These are phyloP conservation scores for Trematomus loennbergii DNA, from an alignment of 2,113 vertebrate genomes.

Conservation along the genomic window DNA sequence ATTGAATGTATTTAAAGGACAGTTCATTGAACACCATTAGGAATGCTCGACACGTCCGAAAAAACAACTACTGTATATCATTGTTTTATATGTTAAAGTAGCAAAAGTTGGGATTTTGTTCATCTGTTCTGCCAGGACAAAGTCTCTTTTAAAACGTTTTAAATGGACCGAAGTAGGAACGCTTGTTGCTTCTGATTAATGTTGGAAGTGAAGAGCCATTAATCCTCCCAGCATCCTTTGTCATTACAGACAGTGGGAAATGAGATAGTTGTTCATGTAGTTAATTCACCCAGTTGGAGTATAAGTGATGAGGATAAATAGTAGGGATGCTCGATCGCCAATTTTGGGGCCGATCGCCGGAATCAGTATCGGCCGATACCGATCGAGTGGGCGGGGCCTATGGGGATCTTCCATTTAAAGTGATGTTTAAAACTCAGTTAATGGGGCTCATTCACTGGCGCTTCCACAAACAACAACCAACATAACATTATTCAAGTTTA, in stretches of 20 bases:
- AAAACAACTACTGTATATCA: background rate
- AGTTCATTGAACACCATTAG: background rate
- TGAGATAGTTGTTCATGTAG: conserved; percentile 30
- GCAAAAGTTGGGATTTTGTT: background rate
- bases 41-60: background rate
- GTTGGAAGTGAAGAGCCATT: conserved; percentile 29
- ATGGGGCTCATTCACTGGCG: no score
- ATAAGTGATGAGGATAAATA: background rate
- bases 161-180: conserved; percentile 27
- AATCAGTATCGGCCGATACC: no score
- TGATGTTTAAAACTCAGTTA: no score
- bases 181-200: conserved; percentile 43
- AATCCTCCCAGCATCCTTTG: conserved; percentile 17
- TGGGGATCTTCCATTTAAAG: no score
- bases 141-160: conserved; percentile 19
- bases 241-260: background rate
- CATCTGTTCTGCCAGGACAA: background rate
- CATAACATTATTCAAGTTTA: no score
- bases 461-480: no score
- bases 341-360: no score
- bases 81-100: background rate
- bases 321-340: no score
- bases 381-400: no score
- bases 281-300: background rate
- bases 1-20: background rate